Evolutionary conservation across 2,888 invertebrate genomes (phyloP), one percentile per base, ranked within the genome.

Genomic region (Leptopilina syphax): DNA sequence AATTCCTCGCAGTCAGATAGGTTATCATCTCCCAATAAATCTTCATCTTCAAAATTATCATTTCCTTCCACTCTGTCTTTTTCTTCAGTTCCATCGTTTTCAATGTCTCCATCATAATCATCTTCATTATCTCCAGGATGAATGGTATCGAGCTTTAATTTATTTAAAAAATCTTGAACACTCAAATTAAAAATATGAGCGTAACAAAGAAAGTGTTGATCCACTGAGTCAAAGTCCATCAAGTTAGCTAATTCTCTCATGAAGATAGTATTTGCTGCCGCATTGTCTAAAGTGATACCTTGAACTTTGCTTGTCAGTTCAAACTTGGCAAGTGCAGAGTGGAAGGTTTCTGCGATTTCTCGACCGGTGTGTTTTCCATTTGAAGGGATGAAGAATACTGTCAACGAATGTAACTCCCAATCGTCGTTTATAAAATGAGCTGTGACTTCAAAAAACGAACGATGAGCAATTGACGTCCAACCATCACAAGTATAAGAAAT

Each of bases 151-250:
- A 65, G 18, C 10, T 65, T 65, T 24, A 82, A 50, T 41, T 54
- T 65, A 77, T 79, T 81, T 47, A 18, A 84, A 65, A 80, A 76
- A 79, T 87, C 86, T 81, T 88, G 84, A n/a, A 88, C 86, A 9
- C 78, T 86, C n/a, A 87, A 79, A 78, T 89, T 88, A 65, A 87
- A 57, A 66, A 88, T 84, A 70, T 88, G 87, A 8, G 84, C 84
- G 65, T 87, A 83, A 77, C 87, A 88, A 8, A 85, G 81, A 78
- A 88, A 89, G 84, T 88, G 87, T 47, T 84, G 81, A 79, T 87
- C 63, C 70, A 83, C 81, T 65, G 76, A 18, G 81, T 85, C 82
- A 27, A 65, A 65, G 78, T 84, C 10, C 63, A 10, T 12, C 27
- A 65, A 65, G 6, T 27, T 41, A 18, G 77, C 41, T 7, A 79